Evolutionary conservation across 2,113 vertebrate species (phyloP).

Genomic region (Pterocles gutturalis): DNA sequence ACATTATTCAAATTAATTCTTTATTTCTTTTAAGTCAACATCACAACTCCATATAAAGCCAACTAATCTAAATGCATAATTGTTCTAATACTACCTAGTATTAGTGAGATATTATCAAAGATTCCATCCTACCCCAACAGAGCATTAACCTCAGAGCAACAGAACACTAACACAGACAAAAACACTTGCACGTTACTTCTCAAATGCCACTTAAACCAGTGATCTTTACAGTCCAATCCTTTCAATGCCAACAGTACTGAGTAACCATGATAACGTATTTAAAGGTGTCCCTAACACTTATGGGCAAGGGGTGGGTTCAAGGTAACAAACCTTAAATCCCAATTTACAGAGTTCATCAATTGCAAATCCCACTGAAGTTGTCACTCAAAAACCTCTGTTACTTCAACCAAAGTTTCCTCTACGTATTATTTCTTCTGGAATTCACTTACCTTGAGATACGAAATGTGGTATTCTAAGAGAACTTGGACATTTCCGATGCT

Average conservation of each 20-base stretch:
- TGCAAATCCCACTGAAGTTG: not conserved
- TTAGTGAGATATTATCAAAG: not conserved
- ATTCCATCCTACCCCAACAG: not conserved
- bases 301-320: not conserved
- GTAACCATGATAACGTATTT: not conserved
- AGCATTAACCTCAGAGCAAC: not conserved
- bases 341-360: not conserved
- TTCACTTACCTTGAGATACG: slow-evolving; percentile 92
- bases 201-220: not conserved
- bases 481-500: slow-evolving; percentile 96
- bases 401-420: not conserved
- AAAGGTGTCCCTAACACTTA: not conserved
- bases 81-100: not conserved
- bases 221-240: not conserved
- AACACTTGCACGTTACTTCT: accelerated
- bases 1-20: not conserved
- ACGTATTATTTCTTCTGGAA: not conserved
- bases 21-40: not conserved
- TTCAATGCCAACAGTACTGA: not conserved
- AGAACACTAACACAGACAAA: not conserved
- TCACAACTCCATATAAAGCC: not conserved
- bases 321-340: not conserved
- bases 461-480: slow-evolving; percentile 95
- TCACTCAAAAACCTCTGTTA: not conserved
- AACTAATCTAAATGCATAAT: not conserved